Evolutionary conservation across 1,140 invertebrate species (phyloP).

Genomic region (Anastrepha obliqua): DNA sequence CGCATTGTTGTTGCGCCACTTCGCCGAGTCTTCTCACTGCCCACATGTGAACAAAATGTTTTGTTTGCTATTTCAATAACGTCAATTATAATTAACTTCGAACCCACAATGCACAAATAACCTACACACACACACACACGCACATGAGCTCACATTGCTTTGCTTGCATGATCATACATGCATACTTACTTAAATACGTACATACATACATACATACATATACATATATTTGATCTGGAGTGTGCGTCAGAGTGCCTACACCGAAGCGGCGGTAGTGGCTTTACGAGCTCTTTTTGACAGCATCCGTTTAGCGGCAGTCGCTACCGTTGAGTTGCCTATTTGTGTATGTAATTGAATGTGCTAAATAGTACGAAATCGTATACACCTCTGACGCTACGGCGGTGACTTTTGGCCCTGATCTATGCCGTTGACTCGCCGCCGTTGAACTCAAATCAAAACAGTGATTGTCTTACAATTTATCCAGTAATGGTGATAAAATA

Average conservation of each 20-base stretch:
- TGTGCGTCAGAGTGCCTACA: background rate
- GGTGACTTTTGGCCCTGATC: conserved; percentile 45
- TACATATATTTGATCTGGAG: background rate
- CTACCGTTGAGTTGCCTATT: background rate
- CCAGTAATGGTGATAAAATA: background rate
- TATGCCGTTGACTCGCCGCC: conserved; percentile 25
- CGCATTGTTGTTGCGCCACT: background rate
- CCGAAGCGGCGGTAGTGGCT: background rate
- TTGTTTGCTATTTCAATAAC: conserved; percentile 37
- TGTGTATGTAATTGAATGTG: background rate
- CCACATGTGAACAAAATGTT: background rate
- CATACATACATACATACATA: background rate
- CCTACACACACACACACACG: background rate
- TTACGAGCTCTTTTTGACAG: conserved; percentile 15
- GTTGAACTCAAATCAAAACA: conserved; percentile 39
- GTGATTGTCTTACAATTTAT: background rate
- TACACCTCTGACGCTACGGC: background rate
- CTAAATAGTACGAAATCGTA: background rate
- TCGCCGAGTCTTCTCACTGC: background rate
- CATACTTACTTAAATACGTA: too few species aligned
- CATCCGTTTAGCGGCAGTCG: conserved; percentile 14
- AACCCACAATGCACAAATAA: background rate
- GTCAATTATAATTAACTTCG: conserved; percentile 26
- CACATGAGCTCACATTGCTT: background rate
- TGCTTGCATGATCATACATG: too few species aligned